Evolutionary conservation across 2,113 vertebrate genomes (phyloP), one percentile per base, ranked within the genome.

Genomic region (Toxostoma redivivum): DNA sequence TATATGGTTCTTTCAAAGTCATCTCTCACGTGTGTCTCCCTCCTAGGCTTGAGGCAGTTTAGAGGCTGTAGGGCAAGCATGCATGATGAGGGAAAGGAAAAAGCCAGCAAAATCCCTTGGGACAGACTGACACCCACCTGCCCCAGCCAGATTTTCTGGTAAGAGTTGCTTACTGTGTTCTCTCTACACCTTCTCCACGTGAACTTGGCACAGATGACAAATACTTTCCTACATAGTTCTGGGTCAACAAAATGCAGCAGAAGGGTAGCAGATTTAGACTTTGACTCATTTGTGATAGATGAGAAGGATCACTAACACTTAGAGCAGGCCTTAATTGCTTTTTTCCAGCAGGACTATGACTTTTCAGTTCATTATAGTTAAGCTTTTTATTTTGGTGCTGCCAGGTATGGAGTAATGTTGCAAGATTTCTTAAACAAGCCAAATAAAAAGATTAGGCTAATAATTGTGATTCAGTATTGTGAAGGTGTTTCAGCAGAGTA

Each of bases 171-270:
- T 25, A 28, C 16, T 45, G 2, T 21, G 5, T 31, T 81, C 30
- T 45, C n/a, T 18, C 11, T 67, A 15, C 12, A 12, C 1, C 14
- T 81, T 62, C 35, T 66, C 38, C 19, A 3, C 0, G 3, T 12
- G 4, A 87, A 40, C 8, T 5, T 23, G 25, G 4, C 8, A 44
- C 7, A 42, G 18, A 37, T 11, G 15, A n/a, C 15, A 73, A 50
- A 44, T 2, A 0, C 4, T 54, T 21, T 65, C 5, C 19, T 77
- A 21, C 6, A 1, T 21, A 25, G 11, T 38, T 40, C 12, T 57
- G 13, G 3, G 31, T 78, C 12, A 62, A 76, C 1, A 7, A 71
- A 67, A 65, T 15, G 11, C 0, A 1, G 8, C 3, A 66, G 13
- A 14, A 82, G 0, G 2, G 10, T 42, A 14, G 13, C 61, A 45